Evolutionary conservation across 2,888 invertebrate genomes (phyloP).

Genomic region (Dynastes hyllus): DNA sequence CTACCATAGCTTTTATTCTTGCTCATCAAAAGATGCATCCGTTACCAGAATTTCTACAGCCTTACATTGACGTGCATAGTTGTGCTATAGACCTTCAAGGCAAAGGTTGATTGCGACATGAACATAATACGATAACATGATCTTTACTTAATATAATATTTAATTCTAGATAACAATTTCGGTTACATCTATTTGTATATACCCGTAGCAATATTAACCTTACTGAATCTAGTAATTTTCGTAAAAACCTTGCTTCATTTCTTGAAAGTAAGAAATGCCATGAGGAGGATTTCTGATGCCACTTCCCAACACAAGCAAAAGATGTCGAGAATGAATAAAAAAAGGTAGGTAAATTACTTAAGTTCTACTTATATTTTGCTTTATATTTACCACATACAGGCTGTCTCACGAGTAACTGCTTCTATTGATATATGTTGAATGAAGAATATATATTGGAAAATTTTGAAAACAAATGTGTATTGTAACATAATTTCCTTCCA

Average conservation of each 20-base stretch:
- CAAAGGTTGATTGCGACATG: not conserved
- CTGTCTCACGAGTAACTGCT: too few species aligned
- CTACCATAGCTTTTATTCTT: constrained; percentile 12
- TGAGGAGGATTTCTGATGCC: constrained; percentile 7
- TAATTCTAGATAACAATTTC: constrained; percentile 20
- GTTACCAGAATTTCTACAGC: constrained; percentile 5
- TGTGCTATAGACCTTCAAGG: constrained; percentile 32
- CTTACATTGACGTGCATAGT: constrained; percentile 24
- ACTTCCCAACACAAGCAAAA: not conserved
- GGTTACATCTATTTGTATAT: constrained; percentile 35
- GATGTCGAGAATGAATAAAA: constrained; percentile 19
- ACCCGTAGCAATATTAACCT: too few species aligned
- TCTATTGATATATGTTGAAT: too few species aligned
- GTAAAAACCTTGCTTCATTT: constrained; percentile 15
- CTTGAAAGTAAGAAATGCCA: not conserved
- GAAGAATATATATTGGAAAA: too few species aligned
- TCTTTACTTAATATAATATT: not conserved
- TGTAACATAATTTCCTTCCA: too few species aligned
- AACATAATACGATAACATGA: not conserved
- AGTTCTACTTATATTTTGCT: too few species aligned
- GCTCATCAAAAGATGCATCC: constrained; percentile 29
- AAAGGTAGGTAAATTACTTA: constrained; percentile 2
- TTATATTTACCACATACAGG: too few species aligned
- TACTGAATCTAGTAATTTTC: too few species aligned
- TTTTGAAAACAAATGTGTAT: too few species aligned